Evolutionary conservation across 2,888 invertebrate species (phyloP).

Genomic region (Spisula solida): DNA sequence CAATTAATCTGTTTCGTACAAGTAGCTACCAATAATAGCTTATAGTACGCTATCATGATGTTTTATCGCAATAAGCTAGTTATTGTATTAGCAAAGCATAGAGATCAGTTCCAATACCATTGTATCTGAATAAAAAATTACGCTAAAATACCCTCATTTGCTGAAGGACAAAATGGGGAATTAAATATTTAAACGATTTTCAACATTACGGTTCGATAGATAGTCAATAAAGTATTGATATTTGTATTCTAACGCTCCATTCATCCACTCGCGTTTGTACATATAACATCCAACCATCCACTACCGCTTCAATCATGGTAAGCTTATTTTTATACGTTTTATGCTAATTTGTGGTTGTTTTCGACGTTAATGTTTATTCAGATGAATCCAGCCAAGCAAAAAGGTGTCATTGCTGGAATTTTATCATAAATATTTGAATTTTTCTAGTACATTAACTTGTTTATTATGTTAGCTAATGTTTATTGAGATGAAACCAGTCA

Average conservation of each 20-base stretch:
- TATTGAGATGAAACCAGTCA: too few species aligned
- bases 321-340: background rate
- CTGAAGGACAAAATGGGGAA: slow-evolving; percentile 23
- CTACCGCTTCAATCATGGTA: background rate
- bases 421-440: too few species aligned
- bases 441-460: too few species aligned
- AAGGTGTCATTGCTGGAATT: too few species aligned
- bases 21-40: background rate
- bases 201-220: slow-evolving; percentile 27
- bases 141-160: slow-evolving; percentile 12
- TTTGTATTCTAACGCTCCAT: slow-evolving; percentile 1
- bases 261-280: slow-evolving; percentile 14
- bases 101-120: background rate
- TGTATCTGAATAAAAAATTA: background rate
- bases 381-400: too few species aligned
- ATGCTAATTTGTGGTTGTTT: too few species aligned
- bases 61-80: slow-evolving; percentile 16
- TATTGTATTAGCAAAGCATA: slow-evolving; percentile 11
- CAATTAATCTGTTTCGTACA: slow-evolving; percentile 16
- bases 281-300: background rate
- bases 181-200: slow-evolving; percentile 44
- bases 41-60: slow-evolving; percentile 12
- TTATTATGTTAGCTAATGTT: too few species aligned
- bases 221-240: slow-evolving; percentile 30
- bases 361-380: too few species aligned